Evolutionary conservation across 2,113 vertebrate genomes (phyloP).

Genomic region (Hiodon alosoides): DNA sequence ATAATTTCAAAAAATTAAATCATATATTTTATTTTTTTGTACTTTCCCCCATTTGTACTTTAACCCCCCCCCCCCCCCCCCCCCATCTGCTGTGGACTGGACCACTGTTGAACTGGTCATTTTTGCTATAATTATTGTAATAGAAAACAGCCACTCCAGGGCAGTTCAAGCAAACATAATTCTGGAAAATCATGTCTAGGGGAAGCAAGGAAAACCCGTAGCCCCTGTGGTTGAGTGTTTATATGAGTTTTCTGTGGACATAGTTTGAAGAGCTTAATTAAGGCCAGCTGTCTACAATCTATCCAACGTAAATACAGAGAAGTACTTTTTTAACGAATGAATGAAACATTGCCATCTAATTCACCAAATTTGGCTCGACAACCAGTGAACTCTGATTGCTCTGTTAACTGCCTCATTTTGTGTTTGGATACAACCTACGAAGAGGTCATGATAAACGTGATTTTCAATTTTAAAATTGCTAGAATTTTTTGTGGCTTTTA

Average conservation of each 20-base stretch:
- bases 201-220: not conserved
- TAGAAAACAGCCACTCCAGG: not conserved
- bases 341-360: constrained; percentile 13
- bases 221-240: not conserved
- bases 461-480: not conserved
- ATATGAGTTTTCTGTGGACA: constrained; percentile 9
- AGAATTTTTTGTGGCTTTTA: not conserved
- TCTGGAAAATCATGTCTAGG: not conserved
- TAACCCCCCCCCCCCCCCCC: too few species aligned
- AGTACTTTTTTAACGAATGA: constrained; percentile 11
- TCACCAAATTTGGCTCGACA: not conserved
- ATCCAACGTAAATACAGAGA: not conserved
- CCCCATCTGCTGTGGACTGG: not conserved
- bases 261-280: constrained; percentile 13
- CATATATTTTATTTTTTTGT: not conserved
- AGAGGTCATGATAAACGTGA: not conserved
- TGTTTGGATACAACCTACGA: not conserved
- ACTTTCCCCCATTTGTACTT: not conserved
- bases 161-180: too few species aligned
- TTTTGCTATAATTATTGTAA: not conserved
- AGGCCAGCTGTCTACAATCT: constrained; percentile 21
- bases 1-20: not conserved
- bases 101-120: not conserved
- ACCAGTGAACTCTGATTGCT: not conserved
- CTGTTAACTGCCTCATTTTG: constrained; percentile 4